Evolutionary conservation across 2,888 invertebrate genomes (phyloP), one percentile per base, ranked within the genome.

Genomic region (Lepetodrilus schrolli): DNA sequence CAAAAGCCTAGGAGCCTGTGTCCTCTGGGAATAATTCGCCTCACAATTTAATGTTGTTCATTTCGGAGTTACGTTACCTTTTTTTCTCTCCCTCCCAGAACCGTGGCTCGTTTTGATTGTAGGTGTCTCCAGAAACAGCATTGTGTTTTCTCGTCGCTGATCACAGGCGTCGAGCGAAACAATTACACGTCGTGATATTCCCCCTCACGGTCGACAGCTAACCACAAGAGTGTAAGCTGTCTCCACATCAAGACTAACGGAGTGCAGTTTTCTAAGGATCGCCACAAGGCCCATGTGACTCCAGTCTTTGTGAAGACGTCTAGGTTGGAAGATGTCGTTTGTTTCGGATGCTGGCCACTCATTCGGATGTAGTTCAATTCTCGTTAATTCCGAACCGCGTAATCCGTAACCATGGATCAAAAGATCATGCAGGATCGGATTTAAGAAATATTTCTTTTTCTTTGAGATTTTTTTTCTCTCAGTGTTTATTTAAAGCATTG

Each of bases 161-260:
- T 58, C 58, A 58, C 17, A 58, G 58, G 34, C 30, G 17, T 30
- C 13, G 26, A 30, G 34, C 58, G 58, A 58, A 58, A 58, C 58
- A 58, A 58, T 58, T 58, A 30, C 58, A 58, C 26, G 17, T 30
- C 8, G 26, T 30, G 58, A 58, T 26, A 7, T 10, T 7, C 34
- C 58, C 30, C 58, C 26, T 17, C n/a, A 17, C 58, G 17, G 26
- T 30, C 26, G n/a, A n/a, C n/a, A 30, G 58, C 30, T 58, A 23
- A 58, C 58, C 58, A 30, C 58, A 58, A 43, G 58, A 34, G 58
- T 30, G 26, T 30, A 17, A 13, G 2, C 58, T 58, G 23, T 58
- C 30, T 23, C 58, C 30, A 17, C 34, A 34, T 58, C 34, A 58
- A 26, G 17, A 26, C 10, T 17, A 13, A 17, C 26, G 34, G 34